Percentiles rank a stretch among this genome's conserved stretches.
Conservation (phyloP, 37 sponge, comb jelly and placozoan genomes). For the Diacarnus erythraeanus region DNA sequence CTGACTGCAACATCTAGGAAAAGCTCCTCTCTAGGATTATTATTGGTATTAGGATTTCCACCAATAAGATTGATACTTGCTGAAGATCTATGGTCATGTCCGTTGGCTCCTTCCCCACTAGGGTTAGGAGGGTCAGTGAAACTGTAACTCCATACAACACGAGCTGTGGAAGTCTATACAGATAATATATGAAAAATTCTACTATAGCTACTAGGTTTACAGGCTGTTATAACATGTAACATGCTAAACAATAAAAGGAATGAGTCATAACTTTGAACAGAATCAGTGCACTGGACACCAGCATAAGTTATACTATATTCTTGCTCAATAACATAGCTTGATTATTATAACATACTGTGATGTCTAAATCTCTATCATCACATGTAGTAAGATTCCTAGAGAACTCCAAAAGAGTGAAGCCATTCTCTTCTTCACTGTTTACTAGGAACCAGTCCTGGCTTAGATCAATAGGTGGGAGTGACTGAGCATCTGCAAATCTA, state of each 20-base stretch:
- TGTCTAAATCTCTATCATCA: constrained; percentile 27
- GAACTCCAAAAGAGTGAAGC: constrained; percentile 69
- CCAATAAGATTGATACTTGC: not conserved
- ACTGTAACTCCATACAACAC: constrained; percentile 7
- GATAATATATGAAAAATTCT: no score
- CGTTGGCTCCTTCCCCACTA: not conserved
- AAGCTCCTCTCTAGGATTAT: not conserved
- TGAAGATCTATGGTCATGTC: not conserved
- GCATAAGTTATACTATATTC: no score
- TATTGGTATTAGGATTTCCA: not conserved
- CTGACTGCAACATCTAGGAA: not conserved
- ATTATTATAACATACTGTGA: no score
- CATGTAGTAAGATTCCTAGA: constrained; percentile 43
- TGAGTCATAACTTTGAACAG: no score
- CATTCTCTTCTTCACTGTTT: constrained; percentile 50
- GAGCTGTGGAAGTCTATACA: not conserved
- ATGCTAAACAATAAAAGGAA: no score
- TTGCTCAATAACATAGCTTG: no score
- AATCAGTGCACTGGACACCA: no score
- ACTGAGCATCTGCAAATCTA: constrained; percentile 30
- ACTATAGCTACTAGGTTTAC: no score
- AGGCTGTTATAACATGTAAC: no score
- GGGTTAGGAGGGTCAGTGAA: constrained; percentile 1
- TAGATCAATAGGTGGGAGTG: constrained; percentile 37
- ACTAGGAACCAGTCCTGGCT: constrained; percentile 48